Percentiles rank a stretch among this genome's conserved stretches.
These are phyloP conservation scores for Papilio xuthus DNA, from an alignment of 1,140 invertebrate genomes.

Conservation along the genomic window DNA sequence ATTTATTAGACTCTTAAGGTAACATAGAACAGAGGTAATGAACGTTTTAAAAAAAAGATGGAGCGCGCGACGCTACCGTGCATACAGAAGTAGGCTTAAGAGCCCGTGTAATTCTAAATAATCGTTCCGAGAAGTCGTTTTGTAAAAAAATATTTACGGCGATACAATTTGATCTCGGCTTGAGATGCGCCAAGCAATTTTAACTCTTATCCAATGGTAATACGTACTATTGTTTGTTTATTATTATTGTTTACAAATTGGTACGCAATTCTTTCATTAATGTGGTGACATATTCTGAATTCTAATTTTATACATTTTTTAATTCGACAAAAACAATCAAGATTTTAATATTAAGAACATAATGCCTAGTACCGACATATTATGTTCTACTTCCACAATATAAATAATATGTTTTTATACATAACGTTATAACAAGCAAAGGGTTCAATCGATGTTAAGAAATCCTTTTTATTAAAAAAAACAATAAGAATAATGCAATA, in stretches of 20 bases:
- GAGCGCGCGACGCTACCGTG: conserved; percentile 46
- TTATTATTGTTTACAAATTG: neutral
- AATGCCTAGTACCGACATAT: too few species aligned
- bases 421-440: too few species aligned
- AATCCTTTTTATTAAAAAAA: too few species aligned
- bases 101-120: conserved; percentile 61
- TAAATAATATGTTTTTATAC: too few species aligned
- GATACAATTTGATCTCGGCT: conserved; percentile 24
- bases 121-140: conserved; percentile 58
- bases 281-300: neutral
- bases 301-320: neutral
- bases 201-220: conserved; percentile 19
- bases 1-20: conserved; percentile 70
- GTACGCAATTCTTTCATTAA: neutral
- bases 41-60: conserved; percentile 54
- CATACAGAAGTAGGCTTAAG: conserved; percentile 59
- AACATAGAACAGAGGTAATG: conserved; percentile 56
- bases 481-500: too few species aligned
- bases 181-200: conserved; percentile 17
- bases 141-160: conserved; percentile 55
- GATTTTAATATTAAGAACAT: too few species aligned
- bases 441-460: too few species aligned
- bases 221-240: neutral
- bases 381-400: too few species aligned
- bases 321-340: neutral